Conservation (phyloP, 1,140 invertebrate species). For the Halesus radiatus region DNA sequence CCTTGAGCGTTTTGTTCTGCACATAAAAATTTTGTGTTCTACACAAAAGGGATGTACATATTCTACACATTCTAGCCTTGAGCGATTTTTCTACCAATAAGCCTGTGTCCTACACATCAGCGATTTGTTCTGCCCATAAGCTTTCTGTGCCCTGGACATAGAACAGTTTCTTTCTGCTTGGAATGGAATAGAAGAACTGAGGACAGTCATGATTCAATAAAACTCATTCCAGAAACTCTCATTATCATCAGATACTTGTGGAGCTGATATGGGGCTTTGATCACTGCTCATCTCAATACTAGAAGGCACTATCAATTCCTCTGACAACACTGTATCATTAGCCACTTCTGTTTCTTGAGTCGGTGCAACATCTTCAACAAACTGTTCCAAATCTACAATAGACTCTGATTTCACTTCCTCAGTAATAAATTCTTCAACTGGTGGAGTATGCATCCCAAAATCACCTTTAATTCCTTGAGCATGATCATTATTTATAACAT, state of each 20-base stretch:
- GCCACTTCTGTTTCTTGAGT: background rate
- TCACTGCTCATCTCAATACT: constrained; percentile 48
- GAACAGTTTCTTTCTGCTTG: too few relatives aligned
- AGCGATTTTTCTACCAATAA: too few relatives aligned
- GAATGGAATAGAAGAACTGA: too few relatives aligned
- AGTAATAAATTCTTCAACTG: background rate
- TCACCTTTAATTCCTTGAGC: background rate
- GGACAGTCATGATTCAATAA: too few relatives aligned
- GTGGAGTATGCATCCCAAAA: background rate
- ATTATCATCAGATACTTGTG: constrained; percentile 49
- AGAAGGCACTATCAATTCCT: constrained; percentile 42
- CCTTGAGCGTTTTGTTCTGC: too few relatives aligned
- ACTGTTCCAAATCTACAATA: background rate
- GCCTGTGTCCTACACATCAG: too few relatives aligned
- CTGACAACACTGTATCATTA: constrained; percentile 30
- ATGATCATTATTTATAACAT: background rate
- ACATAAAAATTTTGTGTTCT: too few relatives aligned
- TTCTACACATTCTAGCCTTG: too few relatives aligned
- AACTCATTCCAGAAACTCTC: constrained; percentile 52
- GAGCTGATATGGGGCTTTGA: constrained; percentile 44
- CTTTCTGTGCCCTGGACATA: too few relatives aligned
- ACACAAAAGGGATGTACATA: too few relatives aligned
- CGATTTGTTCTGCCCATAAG: too few relatives aligned
- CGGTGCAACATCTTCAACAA: background rate
- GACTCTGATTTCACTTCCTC: background rate